Base-by-base conservation (phyloP, 2,797 vertebrate species). In the Aphelocoma californica region DNA sequence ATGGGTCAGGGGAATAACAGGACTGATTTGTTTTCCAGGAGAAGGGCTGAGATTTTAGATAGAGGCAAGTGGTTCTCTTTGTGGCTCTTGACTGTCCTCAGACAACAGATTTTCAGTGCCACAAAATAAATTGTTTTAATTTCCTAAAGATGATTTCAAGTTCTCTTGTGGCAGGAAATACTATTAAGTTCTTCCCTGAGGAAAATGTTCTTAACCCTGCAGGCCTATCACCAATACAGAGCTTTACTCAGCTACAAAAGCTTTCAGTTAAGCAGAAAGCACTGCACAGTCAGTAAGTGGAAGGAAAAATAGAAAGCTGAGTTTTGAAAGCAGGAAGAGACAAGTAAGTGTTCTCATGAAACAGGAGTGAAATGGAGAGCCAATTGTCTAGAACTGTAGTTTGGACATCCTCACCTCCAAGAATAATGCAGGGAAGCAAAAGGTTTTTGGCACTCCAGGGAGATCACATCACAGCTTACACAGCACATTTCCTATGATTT, bases 251-350 rank as follows among this genome's bases (percentile, higher is more conserved):
- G 74, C 86, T 94, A 58, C 64, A 65, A 86, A 95, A 88, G 64
- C 48, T 94, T 95, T 93, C 67, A 82, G 62, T 86, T 90, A 85
- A 77, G 45, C 66, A 88, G 87, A 86, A 90, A 85, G 56, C 61
- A 34, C 53, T 38, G 25, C 60, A 38, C 51, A 80, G 67, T 57
- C 36, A 74, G 31, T 81, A 95, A 93, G 53, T 77, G 56, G 80
- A 92, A 91, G 42, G 45, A 40, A 90, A 96, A 96, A 95, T 31
- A 88, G 75, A 88, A 81, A 93, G 36, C 62, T 73, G 82, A 61
- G 77, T 80, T 93, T 64, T 80, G 71, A 95, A 88, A 94, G 88
- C 42, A 83, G 86, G 79, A 92, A 81, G 29, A 81, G 82, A 58
- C 25, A 75, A 96, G 44, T 69, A 61, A 75, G 67, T 65, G 47